These are phyloP conservation scores for Myotis myotis DNA, from an alignment of 2,797 vertebrate genomes.

Conservation along the genomic window DNA sequence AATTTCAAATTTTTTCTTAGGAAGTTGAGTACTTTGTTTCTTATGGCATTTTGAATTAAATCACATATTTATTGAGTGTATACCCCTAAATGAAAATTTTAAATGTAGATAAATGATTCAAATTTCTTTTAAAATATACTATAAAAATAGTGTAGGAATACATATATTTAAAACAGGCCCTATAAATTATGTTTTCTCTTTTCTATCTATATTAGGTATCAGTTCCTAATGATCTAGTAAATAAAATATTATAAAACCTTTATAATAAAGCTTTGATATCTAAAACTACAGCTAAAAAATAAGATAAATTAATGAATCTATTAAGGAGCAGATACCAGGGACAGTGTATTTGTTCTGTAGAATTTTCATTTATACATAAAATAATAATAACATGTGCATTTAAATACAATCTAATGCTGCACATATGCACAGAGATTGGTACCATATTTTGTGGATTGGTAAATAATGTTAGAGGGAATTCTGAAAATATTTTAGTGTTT, in stretches of 20 bases:
- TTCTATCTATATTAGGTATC: constrained; percentile 23
- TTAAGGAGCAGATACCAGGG: neutral
- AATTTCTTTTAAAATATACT: neutral
- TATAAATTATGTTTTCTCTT: constrained; percentile 11
- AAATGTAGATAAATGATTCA: neutral
- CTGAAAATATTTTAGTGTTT: constrained; percentile 1
- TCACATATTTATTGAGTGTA: neutral
- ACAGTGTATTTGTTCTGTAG: constrained; percentile 14
- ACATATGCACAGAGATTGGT: neutral
- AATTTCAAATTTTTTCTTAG: neutral
- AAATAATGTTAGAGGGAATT: neutral
- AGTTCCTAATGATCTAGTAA: neutral
- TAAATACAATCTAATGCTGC: constrained; percentile 30
- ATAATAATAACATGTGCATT: neutral
- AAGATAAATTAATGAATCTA: neutral
- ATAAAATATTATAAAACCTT: constrained; percentile 31
- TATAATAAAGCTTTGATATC: neutral
- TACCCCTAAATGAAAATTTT: neutral
- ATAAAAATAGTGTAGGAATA: neutral
- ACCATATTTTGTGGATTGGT: neutral
- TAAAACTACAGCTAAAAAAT: constrained; percentile 20
- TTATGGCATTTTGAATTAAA: neutral
- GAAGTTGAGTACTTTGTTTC: neutral
- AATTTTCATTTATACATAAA: neutral
- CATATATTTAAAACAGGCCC: neutral